phyloP scores from a whole-genome alignment of 1,140 invertebrate genomes.

The Sarcophaga bullata region DNA sequence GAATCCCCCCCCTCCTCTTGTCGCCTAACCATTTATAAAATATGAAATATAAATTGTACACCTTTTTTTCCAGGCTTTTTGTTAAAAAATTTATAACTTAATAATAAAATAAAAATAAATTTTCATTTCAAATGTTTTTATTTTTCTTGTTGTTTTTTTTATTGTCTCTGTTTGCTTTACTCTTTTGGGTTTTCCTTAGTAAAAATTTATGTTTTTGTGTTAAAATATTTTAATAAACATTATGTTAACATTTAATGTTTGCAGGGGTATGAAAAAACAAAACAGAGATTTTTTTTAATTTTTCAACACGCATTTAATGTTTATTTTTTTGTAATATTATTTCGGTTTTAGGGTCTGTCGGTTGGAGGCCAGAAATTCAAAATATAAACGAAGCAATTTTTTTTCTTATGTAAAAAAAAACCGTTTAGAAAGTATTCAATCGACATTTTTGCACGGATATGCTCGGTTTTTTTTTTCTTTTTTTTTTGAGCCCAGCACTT shows the following conservation, averaged over 20 bases:
- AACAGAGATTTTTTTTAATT: background rate
- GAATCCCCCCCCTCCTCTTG: background rate
- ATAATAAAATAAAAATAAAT: background rate
- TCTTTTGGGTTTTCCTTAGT: background rate
- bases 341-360: background rate
- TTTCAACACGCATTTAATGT: background rate
- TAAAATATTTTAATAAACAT: conserved; percentile 23
- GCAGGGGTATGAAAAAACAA: background rate
- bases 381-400: too few species aligned
- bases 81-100: background rate
- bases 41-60: too few species aligned
- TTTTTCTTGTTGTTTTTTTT: background rate
- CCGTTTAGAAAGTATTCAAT: too few species aligned
- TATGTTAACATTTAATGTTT: conserved; percentile 20
- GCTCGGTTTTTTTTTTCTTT: too few species aligned
- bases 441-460: too few species aligned
- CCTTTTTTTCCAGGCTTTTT: background rate
- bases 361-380: too few species aligned
- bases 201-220: conserved; percentile 22
- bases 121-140: background rate
- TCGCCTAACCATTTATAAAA: background rate
- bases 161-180: too few species aligned
- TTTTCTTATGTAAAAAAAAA: too few species aligned
- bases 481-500: too few species aligned
- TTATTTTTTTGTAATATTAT: background rate